A percentile compares a stretch with the other conserved stretches of the same genome.
Conservation (phyloP, 1,140 invertebrate genomes). For the Oreohelix idahoensis region DNA sequence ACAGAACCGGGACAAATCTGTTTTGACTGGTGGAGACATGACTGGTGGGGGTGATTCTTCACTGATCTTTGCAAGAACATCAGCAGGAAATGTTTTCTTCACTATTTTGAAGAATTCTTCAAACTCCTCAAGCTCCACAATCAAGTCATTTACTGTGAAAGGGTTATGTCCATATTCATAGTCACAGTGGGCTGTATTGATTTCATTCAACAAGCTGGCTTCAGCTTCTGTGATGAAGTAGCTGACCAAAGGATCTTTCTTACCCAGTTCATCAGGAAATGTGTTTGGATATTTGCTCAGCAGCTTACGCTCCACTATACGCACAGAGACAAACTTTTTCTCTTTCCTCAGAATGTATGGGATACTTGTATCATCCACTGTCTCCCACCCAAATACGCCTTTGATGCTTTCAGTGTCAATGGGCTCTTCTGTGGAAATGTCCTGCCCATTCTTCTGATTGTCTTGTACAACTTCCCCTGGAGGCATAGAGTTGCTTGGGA, state of each 20-base stretch:
- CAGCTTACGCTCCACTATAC: conserved; percentile 86
- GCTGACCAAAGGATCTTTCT: conserved; percentile 79
- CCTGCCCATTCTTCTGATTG: conserved; percentile 5
- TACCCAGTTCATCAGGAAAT: conserved; percentile 67
- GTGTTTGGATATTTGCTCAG: conserved; percentile 74
- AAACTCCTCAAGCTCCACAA: conserved; percentile 89
- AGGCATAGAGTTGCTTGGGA: conserved; percentile 19
- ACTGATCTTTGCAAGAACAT: conserved; percentile 83
- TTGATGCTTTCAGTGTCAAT: conserved; percentile 71
- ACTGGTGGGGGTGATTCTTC: conserved; percentile 40
- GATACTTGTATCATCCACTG: conserved; percentile 86
- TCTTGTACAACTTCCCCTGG: background rate
- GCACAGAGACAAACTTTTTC: conserved; percentile 92
- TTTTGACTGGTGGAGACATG: conserved; percentile 24
- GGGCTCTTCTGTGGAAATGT: conserved; percentile 45
- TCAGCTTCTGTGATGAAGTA: conserved; percentile 94
- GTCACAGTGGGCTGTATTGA: conserved; percentile 93
- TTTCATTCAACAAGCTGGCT: conserved; percentile 91
- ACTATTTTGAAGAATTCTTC: conserved; percentile 86
- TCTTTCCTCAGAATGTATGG: conserved; percentile 88
- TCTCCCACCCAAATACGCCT: conserved; percentile 91
- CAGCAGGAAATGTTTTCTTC: conserved; percentile 81
- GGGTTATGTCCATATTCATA: conserved; percentile 88
- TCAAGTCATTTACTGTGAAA: conserved; percentile 90
- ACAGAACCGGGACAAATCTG: conserved; percentile 74